These are phyloP conservation scores for Ormyrus thymus DNA, from an alignment of 2,888 invertebrate genomes.

Conservation along the genomic window DNA sequence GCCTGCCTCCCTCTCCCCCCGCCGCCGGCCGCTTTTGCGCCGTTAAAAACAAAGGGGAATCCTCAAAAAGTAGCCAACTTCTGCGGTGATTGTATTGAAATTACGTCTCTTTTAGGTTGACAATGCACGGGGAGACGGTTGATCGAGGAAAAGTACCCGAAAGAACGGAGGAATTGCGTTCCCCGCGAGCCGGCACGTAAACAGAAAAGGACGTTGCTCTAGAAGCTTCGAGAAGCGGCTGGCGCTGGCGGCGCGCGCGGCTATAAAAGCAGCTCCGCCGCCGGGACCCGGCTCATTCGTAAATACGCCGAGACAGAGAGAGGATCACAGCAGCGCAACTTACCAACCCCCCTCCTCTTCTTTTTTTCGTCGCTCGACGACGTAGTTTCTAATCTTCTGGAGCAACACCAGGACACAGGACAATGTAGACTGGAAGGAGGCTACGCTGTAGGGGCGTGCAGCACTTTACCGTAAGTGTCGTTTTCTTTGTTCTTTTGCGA, in stretches of 20 bases:
- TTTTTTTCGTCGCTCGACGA: constrained; percentile 60
- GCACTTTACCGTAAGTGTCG: constrained; percentile 70
- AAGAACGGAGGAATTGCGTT: no score
- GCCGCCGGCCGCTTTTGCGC: constrained; percentile 17
- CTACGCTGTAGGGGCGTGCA: constrained; percentile 69
- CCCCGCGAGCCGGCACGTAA: constrained; percentile 24
- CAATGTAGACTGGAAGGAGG: constrained; percentile 69
- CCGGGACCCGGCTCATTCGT: constrained; percentile 68
- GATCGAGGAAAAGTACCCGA: no score
- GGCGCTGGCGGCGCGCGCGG: constrained; percentile 56
- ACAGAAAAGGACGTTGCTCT: constrained; percentile 55
- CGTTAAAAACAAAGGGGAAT: not conserved
- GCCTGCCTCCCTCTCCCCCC: not conserved
- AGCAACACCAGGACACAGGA: constrained; percentile 57
- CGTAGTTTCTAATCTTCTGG: constrained; percentile 58
- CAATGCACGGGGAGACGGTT: no score
- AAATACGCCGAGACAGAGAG: constrained; percentile 66
- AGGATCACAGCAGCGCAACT: constrained; percentile 52
- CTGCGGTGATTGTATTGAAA: no score
- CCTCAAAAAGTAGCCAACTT: no score
- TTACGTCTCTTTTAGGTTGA: no score
- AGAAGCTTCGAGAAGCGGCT: constrained; percentile 43
- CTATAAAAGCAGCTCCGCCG: constrained; percentile 67
- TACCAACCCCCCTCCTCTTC: constrained; percentile 54
- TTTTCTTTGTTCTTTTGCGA: not conserved